phyloP scores from a whole-genome alignment of 1,140 invertebrate genomes.

The Andrena cerasifolii region DNA sequence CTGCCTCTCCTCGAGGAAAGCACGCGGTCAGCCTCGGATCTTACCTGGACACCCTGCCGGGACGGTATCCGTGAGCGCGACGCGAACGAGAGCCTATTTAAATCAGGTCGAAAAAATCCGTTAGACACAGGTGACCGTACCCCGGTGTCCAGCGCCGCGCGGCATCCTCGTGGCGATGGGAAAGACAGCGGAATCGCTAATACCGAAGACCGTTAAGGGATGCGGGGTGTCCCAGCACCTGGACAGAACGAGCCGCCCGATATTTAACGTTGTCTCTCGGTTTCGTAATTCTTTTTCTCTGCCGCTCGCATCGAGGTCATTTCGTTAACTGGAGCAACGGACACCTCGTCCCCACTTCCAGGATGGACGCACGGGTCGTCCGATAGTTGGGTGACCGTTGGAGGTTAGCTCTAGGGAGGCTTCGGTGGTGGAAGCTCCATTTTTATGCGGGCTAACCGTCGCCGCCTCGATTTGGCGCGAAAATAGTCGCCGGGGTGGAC shows the following conservation, averaged over 20 bases:
- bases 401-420: constrained; percentile 14
- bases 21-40: constrained; percentile 30
- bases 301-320: constrained; percentile 40
- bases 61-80: not conserved
- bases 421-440: constrained; percentile 30
- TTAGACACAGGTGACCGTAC: constrained; percentile 73
- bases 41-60: constrained; percentile 76
- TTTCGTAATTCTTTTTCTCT: too few species aligned
- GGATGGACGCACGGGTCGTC: not conserved
- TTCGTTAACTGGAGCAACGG: constrained; percentile 75
- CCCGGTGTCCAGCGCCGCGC: constrained; percentile 57
- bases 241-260: constrained; percentile 46
- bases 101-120: constrained; percentile 78
- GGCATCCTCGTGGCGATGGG: constrained; percentile 39
- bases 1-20: constrained; percentile 15
- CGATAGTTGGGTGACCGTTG: constrained; percentile 35
- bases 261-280: constrained; percentile 51
- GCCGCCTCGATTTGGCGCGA: too few species aligned
- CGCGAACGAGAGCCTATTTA: constrained; percentile 68
- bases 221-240: constrained; percentile 56
- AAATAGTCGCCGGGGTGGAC: not conserved
- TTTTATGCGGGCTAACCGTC: constrained; percentile 50
- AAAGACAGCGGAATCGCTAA: constrained; percentile 44
- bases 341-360: constrained; percentile 48
- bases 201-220: constrained; percentile 55